Evolutionary conservation across 2,797 vertebrate species (phyloP).

Genomic region (Melanotaenia nigrans): DNA sequence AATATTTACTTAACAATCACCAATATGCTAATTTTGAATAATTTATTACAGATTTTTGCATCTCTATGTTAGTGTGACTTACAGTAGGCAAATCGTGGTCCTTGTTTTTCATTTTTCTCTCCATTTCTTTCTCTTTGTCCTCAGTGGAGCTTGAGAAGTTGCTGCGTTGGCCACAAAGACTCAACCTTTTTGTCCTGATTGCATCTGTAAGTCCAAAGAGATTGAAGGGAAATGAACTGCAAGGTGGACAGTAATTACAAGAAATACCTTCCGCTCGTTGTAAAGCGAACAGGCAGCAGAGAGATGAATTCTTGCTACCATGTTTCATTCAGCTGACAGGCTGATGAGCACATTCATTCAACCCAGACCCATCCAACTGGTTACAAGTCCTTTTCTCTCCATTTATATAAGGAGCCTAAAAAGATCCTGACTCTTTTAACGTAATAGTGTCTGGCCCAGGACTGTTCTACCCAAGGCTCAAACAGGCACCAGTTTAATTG

Average conservation of each 20-base stretch:
- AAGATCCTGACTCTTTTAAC: conserved; percentile 39
- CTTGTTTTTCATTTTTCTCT: conserved; percentile 61
- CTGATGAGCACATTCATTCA: conserved; percentile 28
- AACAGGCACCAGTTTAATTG: conserved; percentile 37
- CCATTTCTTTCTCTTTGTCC: conserved; percentile 60
- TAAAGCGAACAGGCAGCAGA: not conserved
- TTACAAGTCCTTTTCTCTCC: not conserved
- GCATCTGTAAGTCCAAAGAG: conserved; percentile 76
- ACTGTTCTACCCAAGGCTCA: conserved; percentile 42
- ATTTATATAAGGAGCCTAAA: conserved; percentile 11
- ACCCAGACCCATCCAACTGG: conserved; percentile 13
- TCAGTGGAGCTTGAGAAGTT: conserved; percentile 64
- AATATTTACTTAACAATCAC: not conserved
- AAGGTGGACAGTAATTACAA: not conserved
- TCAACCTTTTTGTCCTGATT: conserved; percentile 79
- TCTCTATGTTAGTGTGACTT: conserved; percentile 28
- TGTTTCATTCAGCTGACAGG: conserved; percentile 10
- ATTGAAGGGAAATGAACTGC: conserved; percentile 9
- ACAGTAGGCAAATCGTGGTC: conserved; percentile 61
- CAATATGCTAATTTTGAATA: not conserved
- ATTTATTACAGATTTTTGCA: not conserved
- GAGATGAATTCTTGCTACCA: conserved; percentile 16
- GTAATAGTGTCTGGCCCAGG: conserved; percentile 46
- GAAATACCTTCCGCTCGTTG: not conserved
- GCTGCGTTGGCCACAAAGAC: conserved; percentile 67